phyloP scores from a whole-genome alignment of 2,113 vertebrate genomes.

The Clinocottus analis region DNA sequence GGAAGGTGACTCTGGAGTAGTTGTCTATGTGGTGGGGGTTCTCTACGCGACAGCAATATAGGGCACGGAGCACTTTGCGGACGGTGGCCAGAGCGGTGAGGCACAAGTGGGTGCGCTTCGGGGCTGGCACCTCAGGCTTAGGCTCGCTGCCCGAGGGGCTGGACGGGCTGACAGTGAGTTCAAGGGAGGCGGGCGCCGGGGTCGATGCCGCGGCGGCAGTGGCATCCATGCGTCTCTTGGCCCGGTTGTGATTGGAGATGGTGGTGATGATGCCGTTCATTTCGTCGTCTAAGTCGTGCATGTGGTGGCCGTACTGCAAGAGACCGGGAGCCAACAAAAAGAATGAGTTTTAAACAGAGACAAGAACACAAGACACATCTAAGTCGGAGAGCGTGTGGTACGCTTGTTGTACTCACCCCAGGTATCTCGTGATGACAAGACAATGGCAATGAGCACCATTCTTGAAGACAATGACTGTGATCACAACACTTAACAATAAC shows the following conservation, averaged over 20 bases:
- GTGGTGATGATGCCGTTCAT: constrained; percentile 87
- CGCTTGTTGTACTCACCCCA: constrained; percentile 21
- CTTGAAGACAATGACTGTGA: constrained; percentile 22
- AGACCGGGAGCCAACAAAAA: neutral
- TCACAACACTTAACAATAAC: neutral
- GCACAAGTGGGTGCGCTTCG: constrained; percentile 73
- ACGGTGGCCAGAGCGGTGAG: constrained; percentile 73
- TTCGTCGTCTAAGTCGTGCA: constrained; percentile 84
- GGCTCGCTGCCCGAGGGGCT: constrained; percentile 72
- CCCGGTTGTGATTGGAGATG: constrained; percentile 76
- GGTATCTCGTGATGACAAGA: neutral
- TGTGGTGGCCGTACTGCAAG: constrained; percentile 79
- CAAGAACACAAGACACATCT: neutral
- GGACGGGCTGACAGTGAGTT: constrained; percentile 70
- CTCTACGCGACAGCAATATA: constrained; percentile 88
- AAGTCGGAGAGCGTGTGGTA: neutral
- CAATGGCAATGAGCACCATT: constrained; percentile 21
- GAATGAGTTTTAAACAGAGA: neutral
- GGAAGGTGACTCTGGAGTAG: constrained; percentile 91
- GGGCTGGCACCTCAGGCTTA: constrained; percentile 74
- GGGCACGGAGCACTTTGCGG: constrained; percentile 81
- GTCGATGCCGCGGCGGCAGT: constrained; percentile 21
- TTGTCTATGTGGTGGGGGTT: constrained; percentile 95
- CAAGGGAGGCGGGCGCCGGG: constrained; percentile 50
- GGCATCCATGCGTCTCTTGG: constrained; percentile 78